Base-by-base conservation (phyloP, 2,888 invertebrate species). In the Plemyria rubiginata region DNA sequence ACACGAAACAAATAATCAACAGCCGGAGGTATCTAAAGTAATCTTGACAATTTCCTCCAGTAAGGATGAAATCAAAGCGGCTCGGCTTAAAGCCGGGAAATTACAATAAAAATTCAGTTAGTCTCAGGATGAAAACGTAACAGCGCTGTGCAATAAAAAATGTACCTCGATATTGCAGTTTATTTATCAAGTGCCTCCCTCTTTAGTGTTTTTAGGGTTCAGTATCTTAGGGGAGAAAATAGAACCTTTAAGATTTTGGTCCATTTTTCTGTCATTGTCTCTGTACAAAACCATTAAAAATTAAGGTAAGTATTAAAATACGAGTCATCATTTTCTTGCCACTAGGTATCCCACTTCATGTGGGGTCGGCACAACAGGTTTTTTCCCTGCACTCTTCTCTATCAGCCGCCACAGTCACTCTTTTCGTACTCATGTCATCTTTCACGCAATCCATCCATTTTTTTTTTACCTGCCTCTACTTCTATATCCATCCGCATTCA, bases 91-190 rank as follows among this genome's bases (percentile, higher is more conserved):
- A 49, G 28, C 16, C 52, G 48, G 54, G 46, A 43, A 61, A 63
- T 59, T 55, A 59, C 63, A 63, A 63, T 63, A 55, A 63, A 63
- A 55, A 59, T 52, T 48, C 52, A 63, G 59, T 61, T 61, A 61
- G 61, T 52, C 46, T 56, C 52, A 40, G 61, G 40, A 62, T 49
- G 61, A 49, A 50, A 46, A 40, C 46, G 56, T 55, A 61, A 56
- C 55, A 48, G 52, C 55, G 48, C 48, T 22, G 41, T 46, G 54
- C n/a, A 5, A 54, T 8, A 53, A 54, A 54, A 59, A 58, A 62
- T 58, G n/a, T 48, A 43, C 16, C 54, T 54, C 15, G 43, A 41
- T 48, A 55, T 56, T 52, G 60, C 49, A 52, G 52, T 36, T 60
- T 40, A 40, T 32, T 55, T 38, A 45, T 45, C 54, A 50, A 60